Base-by-base conservation (phyloP, 2,113 vertebrate species). In the Oophaga pumilio region DNA sequence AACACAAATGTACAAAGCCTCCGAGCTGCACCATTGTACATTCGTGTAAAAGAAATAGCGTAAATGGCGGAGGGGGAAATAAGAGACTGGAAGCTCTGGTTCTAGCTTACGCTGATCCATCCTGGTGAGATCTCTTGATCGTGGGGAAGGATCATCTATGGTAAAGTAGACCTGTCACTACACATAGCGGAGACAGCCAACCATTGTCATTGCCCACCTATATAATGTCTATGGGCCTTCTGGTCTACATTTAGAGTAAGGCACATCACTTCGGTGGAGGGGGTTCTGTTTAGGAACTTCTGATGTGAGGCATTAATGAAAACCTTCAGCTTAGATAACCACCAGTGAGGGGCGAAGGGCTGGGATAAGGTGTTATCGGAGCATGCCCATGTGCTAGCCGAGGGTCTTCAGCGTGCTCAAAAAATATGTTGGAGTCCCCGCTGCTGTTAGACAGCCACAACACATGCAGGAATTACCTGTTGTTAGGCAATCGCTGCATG, bases 21-120 rank as follows among this genome's bases (percentile, higher is more conserved):
- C 22, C 22, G 50, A 62, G 60, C n/a, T 28, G 28, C 60, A 69
- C 18, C 66, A 78, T 86, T 80, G 77, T 86, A 86, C 85, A 86
- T 80, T 79, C 71, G 17, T 17, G 14, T 33, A 24, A 86, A 71
- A n/a, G 52, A 86, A 80, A 71, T 59, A 33, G 33, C 13, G 43
- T 52, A 83, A 83, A 83, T 68, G 50, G 64, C 14, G 17, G 24
- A 6, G 15, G 20, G 28, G 24, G 17, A 66, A 50, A 20, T 18
- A 12, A 13, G 20, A 59, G n/a, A 60, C 9, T 28, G 77, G 26
- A 83, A 83, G 62, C 66, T 82, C 22, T n/a, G 52, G 81, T n/a
- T 68, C 64, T 69, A 24, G n/a, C 18, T 69, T 68, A 83, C 62
- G 6, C 62, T 53, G 43, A 53, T 68, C 43, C 43, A 22, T 68